Conservation (phyloP, 2,797 vertebrate species). For the Alectoris magna region DNA sequence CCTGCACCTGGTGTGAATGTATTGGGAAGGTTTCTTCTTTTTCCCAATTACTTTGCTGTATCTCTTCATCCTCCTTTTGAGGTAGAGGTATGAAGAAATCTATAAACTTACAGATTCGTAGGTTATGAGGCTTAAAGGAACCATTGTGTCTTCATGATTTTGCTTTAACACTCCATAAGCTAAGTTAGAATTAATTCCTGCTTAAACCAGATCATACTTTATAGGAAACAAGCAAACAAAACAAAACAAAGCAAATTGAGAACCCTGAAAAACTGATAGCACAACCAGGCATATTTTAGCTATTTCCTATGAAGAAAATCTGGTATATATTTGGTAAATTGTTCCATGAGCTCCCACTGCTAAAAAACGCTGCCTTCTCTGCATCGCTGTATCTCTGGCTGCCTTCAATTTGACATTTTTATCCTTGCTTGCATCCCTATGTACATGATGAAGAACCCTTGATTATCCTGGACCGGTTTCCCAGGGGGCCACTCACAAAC, state of each 20-base stretch:
- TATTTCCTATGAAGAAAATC: neutral
- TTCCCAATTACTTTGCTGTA: neutral
- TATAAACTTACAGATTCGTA: neutral
- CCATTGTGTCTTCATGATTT: neutral
- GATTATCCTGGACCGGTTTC: slow-evolving; percentile 6
- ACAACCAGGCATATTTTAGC: neutral
- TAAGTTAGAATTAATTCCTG: slow-evolving; percentile 40
- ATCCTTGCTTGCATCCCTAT: slow-evolving; percentile 29
- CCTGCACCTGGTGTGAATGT: neutral
- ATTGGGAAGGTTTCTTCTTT: neutral
- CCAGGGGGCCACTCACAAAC: neutral
- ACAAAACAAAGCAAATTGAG: neutral
- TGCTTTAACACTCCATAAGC: neutral
- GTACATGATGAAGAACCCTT: neutral
- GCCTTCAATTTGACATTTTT: neutral
- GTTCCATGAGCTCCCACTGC: neutral
- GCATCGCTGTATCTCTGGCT: neutral
- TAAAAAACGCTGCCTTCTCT: neutral
- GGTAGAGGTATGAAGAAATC: neutral
- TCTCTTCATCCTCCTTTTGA: neutral
- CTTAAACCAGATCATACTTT: neutral
- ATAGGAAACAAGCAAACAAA: neutral
- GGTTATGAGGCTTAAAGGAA: neutral
- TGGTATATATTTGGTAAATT: neutral
- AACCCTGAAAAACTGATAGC: neutral